These are phyloP conservation scores for Cyrtonyx montezumae DNA, from an alignment of 2,113 vertebrate genomes.

Conservation along the genomic window DNA sequence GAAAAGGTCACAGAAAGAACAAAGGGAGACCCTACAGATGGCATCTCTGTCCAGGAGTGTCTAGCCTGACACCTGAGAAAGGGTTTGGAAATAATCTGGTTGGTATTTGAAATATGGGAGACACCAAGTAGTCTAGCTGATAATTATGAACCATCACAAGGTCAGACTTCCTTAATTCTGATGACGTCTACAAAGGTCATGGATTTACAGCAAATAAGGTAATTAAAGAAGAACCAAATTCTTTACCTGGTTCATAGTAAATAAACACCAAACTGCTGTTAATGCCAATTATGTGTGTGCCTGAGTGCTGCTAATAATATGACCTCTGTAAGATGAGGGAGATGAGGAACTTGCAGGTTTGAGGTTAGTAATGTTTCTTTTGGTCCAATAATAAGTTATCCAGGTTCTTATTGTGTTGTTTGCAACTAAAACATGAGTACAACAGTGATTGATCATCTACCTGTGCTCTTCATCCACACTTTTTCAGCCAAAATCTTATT, in stretches of 20 bases:
- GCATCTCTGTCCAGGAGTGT: neutral
- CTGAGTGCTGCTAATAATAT: neutral
- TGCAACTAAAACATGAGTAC: neutral
- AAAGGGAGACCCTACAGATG: neutral
- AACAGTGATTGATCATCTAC: neutral
- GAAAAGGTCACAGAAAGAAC: neutral
- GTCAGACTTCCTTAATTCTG: neutral
- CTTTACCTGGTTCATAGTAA: neutral
- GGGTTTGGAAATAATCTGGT: neutral
- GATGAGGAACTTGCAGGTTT: neutral
- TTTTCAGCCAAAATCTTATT: neutral
- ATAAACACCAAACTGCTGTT: neutral
- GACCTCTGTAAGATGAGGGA: neutral
- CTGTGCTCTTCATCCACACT: neutral
- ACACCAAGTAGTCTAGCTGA: neutral
- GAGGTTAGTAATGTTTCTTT: neutral
- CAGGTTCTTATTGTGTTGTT: neutral
- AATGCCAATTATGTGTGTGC: neutral
- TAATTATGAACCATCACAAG: fast-evolving
- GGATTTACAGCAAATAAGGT: neutral
- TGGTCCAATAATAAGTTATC: neutral
- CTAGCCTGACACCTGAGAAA: neutral
- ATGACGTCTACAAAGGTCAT: neutral
- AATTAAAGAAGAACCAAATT: neutral
- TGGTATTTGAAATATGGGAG: fast-evolving